Base-by-base conservation (phyloP, 2,113 vertebrate genomes). In the Nothobranchius furzeri region DNA sequence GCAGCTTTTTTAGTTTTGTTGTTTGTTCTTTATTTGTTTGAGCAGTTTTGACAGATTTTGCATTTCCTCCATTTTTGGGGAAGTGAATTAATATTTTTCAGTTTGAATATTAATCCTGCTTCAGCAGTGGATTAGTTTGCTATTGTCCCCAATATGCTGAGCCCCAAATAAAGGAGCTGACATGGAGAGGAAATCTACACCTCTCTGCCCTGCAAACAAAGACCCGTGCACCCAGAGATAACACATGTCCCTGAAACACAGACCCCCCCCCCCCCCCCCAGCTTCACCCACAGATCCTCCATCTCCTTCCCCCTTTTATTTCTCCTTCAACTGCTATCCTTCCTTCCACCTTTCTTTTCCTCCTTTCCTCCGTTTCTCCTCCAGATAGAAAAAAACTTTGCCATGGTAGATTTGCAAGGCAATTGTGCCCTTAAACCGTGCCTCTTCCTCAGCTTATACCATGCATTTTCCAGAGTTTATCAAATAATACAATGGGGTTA, bases 91-190 rank as follows among this genome's bases (percentile, higher is more conserved):
- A 93, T 93, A 92, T 92, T 90, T 91, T 4, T 73, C 80, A 60
- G 85, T 84, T 90, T 82, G 90, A 92, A 92, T 93, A 91, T 93
- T 93, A 94, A 93, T 93, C 90, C 92, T 59, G 89, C 91, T 90
- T 92, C 91, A 85, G 81, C 60, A 59, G 85, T 87, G 91, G 92
- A 92, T 94, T 94, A 93, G 84, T 88, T 88, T 65, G 76, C 91
- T 74, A 91, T 93, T 93, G 92, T 93, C 86, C 91, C 82, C 83
- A 85, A 69, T 24, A 73, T 74, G 82, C 89, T 88, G 91, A 93
- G 90, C 90, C 83, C 78, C 67, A 88, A 89, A 91, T 87, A 92
- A 90, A 88, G 85, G 78, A 68, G 67, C 83, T 87, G 88, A 91
- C 89, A 92, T 85, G 85, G 87, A 91, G 88, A 91, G 85, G 89